Evolutionary conservation across 2,797 vertebrate genomes (phyloP), one percentile per base, ranked within the genome.

Genomic region (Alcedo quadribrachys): DNA sequence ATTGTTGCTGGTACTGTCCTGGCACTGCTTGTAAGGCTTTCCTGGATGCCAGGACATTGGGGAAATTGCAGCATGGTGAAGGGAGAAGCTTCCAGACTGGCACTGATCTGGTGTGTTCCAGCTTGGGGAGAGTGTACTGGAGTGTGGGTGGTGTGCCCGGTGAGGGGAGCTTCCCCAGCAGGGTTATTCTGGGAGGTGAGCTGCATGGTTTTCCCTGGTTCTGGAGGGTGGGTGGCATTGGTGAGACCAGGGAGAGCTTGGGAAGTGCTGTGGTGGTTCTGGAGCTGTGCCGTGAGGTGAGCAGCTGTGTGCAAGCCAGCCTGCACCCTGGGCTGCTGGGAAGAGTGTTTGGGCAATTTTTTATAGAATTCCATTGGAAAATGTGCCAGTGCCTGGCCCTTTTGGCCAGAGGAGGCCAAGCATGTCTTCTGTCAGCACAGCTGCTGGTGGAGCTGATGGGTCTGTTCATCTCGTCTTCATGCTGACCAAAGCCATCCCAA

Each of bases 71-170:
- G 12, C 6, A 32, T 6, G 3, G 28, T 4, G 5, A 40, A 37
- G 43, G 35, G 55, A 60, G 68, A 51, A 43, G 37, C 28, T 84
- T 73, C 42, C 61, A 53, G 2, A 27, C 20, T 0, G 1, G 11
- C 9, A 3, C 11, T n/a, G 45, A 22, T 48, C 22, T 71, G 67
- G 5, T 0, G 0, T 3, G 10, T 35, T 67, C 28, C 0, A 0
- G 17, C 48, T 3, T 17, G 22, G 3, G 3, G 16, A 21, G 6
- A 62, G 4, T 5, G 1, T 43, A 7, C 43, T 48, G 33, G n/a
- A 15, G 27, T 3, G 6, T 7, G 5, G 8, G 11, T 30, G 25
- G 12, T 27, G 11, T 67, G 37, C 17, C 40, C 2, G 7, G 15
- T 1, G 12, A 53, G 46, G 24, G 15, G 27, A 48, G 28, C 20